Evolutionary conservation across 2,888 invertebrate species (phyloP).

Genomic region (Brachynemurus nebulosus): DNA sequence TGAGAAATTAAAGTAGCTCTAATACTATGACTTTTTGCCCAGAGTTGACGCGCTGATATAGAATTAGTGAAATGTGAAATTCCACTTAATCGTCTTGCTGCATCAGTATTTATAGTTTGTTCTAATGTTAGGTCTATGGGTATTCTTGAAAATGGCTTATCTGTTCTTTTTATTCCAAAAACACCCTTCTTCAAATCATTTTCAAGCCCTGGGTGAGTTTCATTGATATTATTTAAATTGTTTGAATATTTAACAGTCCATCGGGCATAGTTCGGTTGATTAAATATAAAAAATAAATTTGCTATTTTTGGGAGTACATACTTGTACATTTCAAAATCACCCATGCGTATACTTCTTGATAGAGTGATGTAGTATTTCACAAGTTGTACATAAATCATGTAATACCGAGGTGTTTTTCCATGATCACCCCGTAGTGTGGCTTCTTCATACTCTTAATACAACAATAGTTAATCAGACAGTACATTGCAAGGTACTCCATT

Average conservation of each 20-base stretch:
- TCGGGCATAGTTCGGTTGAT: conserved; percentile 24
- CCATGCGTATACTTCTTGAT: conserved; percentile 21
- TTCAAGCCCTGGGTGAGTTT: conserved; percentile 19
- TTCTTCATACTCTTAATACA: conserved; percentile 13
- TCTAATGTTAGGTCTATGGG: conserved; percentile 21
- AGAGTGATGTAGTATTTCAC: conserved; percentile 21
- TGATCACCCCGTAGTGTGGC: conserved; percentile 19
- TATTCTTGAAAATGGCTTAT: conserved; percentile 19
- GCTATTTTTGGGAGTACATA: conserved; percentile 21
- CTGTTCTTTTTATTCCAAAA: conserved; percentile 20
- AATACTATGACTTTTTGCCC: conserved; percentile 13
- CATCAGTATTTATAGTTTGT: conserved; percentile 23
- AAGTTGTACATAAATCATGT: conserved; percentile 21
- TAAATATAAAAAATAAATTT: conserved; percentile 22
- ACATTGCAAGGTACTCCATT: conserved; percentile 10
- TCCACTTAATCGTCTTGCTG: conserved; percentile 18
- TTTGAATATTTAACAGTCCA: conserved; percentile 19
- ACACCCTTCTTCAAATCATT: conserved; percentile 17
- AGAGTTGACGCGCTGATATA: conserved; percentile 18
- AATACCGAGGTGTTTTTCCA: conserved; percentile 25
- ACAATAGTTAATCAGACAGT: conserved; percentile 10
- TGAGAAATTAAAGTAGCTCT: conserved; percentile 13
- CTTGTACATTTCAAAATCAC: conserved; percentile 22
- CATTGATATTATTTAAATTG: conserved; percentile 18
- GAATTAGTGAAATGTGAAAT: conserved; percentile 20